Conservation (phyloP, 2,797 vertebrate species). For the Sorex maritimensis region DNA sequence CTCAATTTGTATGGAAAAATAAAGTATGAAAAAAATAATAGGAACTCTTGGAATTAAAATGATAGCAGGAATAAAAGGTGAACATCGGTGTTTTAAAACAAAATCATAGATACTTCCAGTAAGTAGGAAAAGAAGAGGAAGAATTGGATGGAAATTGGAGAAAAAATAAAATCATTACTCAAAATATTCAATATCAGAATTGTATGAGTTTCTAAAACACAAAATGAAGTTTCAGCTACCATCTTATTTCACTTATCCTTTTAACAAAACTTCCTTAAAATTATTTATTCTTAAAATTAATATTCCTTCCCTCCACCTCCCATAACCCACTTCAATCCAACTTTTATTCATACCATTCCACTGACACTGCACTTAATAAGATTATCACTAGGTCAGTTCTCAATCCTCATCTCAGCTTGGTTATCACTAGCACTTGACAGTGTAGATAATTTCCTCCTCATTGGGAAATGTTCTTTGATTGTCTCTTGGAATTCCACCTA, state of each 20-base stretch:
- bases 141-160: too few species aligned
- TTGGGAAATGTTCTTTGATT: conserved; percentile 7
- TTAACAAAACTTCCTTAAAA: not conserved
- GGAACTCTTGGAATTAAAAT: too few species aligned
- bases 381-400: not conserved
- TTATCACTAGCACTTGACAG: not conserved
- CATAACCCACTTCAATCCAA: not conserved
- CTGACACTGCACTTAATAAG: not conserved
- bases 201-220: conserved; percentile 31
- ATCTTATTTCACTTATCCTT: not conserved
- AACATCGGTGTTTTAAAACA: too few species aligned
- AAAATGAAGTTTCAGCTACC: not conserved
- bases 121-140: not conserved
- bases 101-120: too few species aligned
- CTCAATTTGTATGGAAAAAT: not conserved
- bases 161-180: not conserved
- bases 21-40: not conserved
- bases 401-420: not conserved
- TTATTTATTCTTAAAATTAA: not conserved
- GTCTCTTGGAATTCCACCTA: not conserved
- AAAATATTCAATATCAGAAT: not conserved
- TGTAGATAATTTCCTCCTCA: not conserved
- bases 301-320: not conserved
- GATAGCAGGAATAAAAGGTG: too few species aligned
- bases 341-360: not conserved